These are phyloP conservation scores for Diachasma alloeum DNA, from an alignment of 1,140 invertebrate species.

Conservation along the genomic window DNA sequence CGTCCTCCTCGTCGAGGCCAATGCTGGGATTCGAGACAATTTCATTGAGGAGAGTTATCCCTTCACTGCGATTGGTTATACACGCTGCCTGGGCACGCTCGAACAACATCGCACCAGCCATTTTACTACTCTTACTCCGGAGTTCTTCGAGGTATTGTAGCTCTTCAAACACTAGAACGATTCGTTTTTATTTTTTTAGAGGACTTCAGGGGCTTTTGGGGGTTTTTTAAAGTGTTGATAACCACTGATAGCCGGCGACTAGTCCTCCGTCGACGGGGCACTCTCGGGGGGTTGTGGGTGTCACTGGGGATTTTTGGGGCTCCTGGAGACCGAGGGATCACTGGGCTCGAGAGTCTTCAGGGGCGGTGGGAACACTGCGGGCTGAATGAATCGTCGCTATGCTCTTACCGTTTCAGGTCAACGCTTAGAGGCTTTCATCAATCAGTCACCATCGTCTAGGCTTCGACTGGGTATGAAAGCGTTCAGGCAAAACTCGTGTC, in stretches of 20 bases:
- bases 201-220: too few relatives aligned
- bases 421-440: slow-evolving; percentile 8
- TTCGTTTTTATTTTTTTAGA: too few relatives aligned
- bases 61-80: slow-evolving; percentile 75
- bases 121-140: slow-evolving; percentile 49
- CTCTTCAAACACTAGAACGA: background rate
- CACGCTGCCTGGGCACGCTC: slow-evolving; percentile 79
- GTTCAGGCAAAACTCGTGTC: slow-evolving; percentile 36
- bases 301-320: background rate
- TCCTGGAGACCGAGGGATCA: background rate
- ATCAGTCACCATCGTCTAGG: background rate
- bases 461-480: slow-evolving; percentile 9
- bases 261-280: background rate
- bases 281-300: background rate
- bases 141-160: background rate
- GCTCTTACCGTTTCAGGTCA: background rate
- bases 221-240: background rate
- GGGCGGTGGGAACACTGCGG: background rate
- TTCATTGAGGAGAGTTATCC: slow-evolving; percentile 74
- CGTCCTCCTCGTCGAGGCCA: slow-evolving; percentile 78
- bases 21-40: slow-evolving; percentile 73
- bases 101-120: slow-evolving; percentile 88
- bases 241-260: background rate
- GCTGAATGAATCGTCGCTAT: background rate
- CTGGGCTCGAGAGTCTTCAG: background rate